These are phyloP conservation scores for Trididemnum miniatum DNA, from an alignment of 23 tunicate species.

Conservation along the genomic window DNA sequence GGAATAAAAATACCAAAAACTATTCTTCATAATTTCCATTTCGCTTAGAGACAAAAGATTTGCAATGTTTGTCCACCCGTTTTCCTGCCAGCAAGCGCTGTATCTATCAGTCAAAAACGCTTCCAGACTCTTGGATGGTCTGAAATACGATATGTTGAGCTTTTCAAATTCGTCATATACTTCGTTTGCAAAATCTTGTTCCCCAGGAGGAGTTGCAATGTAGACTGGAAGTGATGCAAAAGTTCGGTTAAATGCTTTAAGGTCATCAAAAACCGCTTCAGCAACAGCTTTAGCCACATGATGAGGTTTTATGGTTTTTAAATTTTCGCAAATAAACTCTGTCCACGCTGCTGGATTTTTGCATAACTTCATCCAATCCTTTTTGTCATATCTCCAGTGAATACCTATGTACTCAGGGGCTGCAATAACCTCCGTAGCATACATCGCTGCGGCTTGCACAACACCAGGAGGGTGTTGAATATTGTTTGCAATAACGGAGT, in stretches of 20 bases:
- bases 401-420: background rate
- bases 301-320: background rate
- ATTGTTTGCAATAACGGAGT: background rate
- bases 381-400: slow-evolving; percentile 16
- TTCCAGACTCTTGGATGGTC: background rate
- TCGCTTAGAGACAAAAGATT: background rate
- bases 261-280: background rate
- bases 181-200: background rate
- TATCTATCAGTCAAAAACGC: background rate
- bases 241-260: background rate
- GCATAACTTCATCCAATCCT: background rate
- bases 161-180: background rate
- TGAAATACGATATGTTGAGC: background rate
- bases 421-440: background rate
- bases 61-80: background rate
- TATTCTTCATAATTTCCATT: background rate
- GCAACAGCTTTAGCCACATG: background rate
- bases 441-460: background rate
- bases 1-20: background rate
- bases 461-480: background rate
- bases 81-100: background rate
- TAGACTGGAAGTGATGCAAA: background rate
- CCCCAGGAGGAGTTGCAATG: slow-evolving; percentile 7
- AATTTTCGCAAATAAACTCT: background rate
- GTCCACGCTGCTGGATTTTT: background rate